phyloP scores from a whole-genome alignment of 2,888 invertebrate genomes.

The Ectropis crepuscularia region DNA sequence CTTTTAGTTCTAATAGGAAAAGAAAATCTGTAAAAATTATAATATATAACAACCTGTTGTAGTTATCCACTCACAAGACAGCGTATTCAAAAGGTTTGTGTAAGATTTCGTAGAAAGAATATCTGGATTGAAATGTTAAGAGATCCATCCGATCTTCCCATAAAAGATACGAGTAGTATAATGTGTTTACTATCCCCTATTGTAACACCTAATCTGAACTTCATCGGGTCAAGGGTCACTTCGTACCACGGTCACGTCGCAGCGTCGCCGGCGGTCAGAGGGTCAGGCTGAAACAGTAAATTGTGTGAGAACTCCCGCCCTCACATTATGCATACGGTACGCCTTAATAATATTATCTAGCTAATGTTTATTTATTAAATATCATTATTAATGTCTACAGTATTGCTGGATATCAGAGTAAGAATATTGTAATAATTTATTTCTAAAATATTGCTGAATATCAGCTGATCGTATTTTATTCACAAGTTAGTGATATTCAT shows the following conservation, averaged over 20 bases:
- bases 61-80: no score
- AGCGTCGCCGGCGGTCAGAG: conserved; percentile 48
- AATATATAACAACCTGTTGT: no score
- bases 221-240: conserved; percentile 33
- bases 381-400: background rate
- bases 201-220: conserved; percentile 32
- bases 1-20: no score
- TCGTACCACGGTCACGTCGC: conserved; percentile 58
- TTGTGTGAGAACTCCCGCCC: conserved; percentile 57
- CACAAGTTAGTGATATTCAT: no score
- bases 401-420: background rate
- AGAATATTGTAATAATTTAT: no score
- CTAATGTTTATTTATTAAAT: conserved; percentile 16
- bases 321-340: conserved; percentile 54
- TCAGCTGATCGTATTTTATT: no score
- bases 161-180: conserved; percentile 1
- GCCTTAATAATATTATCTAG: conserved; percentile 18
- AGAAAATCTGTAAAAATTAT: no score
- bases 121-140: background rate
- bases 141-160: background rate
- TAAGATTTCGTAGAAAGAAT: background rate
- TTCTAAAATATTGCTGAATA: no score
- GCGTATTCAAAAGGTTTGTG: background rate
- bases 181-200: conserved; percentile 21
- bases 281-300: conserved; percentile 63